Percentiles rank a stretch among this genome's conserved stretches.
Conservation (phyloP, 30 jellyfish, hydroid and myxozoan species). For the Aurelia aurita complex sp. Pacific region DNA sequence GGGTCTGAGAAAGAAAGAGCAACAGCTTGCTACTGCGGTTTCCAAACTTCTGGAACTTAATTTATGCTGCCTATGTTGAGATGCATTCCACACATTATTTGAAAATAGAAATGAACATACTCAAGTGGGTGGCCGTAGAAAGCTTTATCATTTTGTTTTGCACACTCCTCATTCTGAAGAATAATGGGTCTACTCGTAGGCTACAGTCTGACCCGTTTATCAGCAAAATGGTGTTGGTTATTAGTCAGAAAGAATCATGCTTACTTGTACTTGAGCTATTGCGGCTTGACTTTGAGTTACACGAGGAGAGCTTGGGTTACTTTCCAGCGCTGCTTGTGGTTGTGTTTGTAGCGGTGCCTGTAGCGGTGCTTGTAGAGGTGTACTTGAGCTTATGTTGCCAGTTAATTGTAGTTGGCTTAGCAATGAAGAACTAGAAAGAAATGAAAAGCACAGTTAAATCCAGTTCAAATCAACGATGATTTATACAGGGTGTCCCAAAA, state of each 20-base stretch:
- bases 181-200: no score
- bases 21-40: no score
- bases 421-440: slow-evolving; percentile 45
- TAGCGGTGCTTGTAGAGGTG: slow-evolving; percentile 42
- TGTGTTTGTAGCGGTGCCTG: slow-evolving; percentile 17
- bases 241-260: not conserved
- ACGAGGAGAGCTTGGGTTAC: slow-evolving; percentile 16
- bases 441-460: no score
- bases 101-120: no score
- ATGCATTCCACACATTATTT: no score
- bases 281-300: slow-evolving; percentile 44
- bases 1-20: no score
- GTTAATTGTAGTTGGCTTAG: slow-evolving; percentile 63
- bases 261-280: slow-evolving; percentile 51
- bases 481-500: no score
- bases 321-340: slow-evolving; percentile 13
- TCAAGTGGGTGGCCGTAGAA: no score
- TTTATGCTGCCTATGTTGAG: no score
- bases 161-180: not conserved
- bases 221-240: not conserved
- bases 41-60: no score
- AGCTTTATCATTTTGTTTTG: not conserved
- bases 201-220: not conserved
- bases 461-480: not conserved
- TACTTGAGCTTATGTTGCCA: slow-evolving; percentile 41